Percentiles rank a stretch among this genome's conserved stretches.
Conservation (phyloP, 1,140 invertebrate species). For the Hypsibius dujardini region DNA sequence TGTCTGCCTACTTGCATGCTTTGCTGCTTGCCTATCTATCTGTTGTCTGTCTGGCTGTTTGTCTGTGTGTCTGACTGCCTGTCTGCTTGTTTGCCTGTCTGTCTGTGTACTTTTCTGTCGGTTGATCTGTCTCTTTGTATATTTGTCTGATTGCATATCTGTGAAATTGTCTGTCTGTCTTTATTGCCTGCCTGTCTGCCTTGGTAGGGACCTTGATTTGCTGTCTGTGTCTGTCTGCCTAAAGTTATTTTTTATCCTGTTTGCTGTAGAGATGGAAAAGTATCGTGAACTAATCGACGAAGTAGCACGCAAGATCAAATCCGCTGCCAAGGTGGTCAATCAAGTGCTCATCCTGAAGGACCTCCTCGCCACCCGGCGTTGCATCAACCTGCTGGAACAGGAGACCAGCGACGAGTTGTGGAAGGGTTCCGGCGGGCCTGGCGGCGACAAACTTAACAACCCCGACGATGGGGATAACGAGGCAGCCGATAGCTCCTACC, state of each 20-base stretch:
- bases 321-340: conserved; percentile 49
- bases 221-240: background rate
- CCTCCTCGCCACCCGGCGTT: conserved; percentile 50
- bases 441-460: background rate
- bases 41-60: too few species aligned
- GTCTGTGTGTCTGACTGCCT: too few species aligned
- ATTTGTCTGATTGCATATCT: too few species aligned
- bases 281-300: background rate
- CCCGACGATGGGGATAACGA: conserved; percentile 26
- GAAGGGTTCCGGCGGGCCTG: conserved; percentile 23
- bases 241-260: conserved; percentile 6
- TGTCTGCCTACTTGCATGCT: too few species aligned
- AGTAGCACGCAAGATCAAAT: conserved; percentile 32
- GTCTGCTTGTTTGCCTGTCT: too few species aligned
- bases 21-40: too few species aligned
- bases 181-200: background rate
- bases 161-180: background rate
- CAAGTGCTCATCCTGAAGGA: conserved; percentile 49
- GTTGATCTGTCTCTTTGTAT: too few species aligned
- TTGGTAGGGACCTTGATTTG: background rate
- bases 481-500: conserved; percentile 26
- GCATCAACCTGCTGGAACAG: conserved; percentile 48
- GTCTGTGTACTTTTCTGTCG: too few species aligned
- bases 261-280: background rate
- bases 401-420: conserved; percentile 44